Percentiles rank a stretch among this genome's conserved stretches.
Evolutionary conservation across 2,797 vertebrate genomes (phyloP).

Genomic region (Fistularia tabacaria): DNA sequence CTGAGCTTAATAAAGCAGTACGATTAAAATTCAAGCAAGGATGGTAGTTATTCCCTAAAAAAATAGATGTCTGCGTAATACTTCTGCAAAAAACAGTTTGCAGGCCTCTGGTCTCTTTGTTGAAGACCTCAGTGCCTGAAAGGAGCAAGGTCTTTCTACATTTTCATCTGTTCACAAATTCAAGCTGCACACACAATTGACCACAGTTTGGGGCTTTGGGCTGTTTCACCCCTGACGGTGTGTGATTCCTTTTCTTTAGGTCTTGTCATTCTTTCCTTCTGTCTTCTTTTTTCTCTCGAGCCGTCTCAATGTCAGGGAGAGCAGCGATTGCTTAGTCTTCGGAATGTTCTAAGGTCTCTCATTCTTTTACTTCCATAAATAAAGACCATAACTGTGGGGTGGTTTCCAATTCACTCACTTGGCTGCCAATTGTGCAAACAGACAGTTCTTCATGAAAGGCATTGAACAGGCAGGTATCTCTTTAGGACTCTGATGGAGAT

Average conservation of each 20-base stretch:
- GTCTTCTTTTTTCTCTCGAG: background rate
- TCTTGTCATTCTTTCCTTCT: constrained; percentile 3
- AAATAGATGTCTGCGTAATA: constrained; percentile 64
- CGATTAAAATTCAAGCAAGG: constrained; percentile 73
- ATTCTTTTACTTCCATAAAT: constrained; percentile 46
- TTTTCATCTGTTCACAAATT: constrained; percentile 59
- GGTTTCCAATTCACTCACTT: constrained; percentile 6
- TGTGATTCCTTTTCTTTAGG: constrained; percentile 12
- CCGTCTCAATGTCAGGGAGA: too few relatives aligned
- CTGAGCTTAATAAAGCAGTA: constrained; percentile 69
- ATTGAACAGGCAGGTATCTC: constrained; percentile 26
- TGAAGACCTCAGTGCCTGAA: constrained; percentile 51
- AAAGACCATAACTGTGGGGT: constrained; percentile 30
- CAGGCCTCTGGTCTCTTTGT: constrained; percentile 60
- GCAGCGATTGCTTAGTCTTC: too few relatives aligned
- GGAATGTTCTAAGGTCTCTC: background rate
- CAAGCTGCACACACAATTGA: constrained; percentile 55
- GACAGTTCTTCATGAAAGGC: constrained; percentile 17
- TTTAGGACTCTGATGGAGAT: constrained; percentile 33
- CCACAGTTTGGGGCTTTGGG: constrained; percentile 23
- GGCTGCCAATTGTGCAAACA: constrained; percentile 25
- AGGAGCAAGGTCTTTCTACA: constrained; percentile 63
- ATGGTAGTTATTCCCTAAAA: constrained; percentile 55
- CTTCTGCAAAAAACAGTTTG: constrained; percentile 41
- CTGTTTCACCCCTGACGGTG: constrained; percentile 36